Conservation (phyloP, 2,888 invertebrate genomes). For the Zaprionus bogoriensis region DNA sequence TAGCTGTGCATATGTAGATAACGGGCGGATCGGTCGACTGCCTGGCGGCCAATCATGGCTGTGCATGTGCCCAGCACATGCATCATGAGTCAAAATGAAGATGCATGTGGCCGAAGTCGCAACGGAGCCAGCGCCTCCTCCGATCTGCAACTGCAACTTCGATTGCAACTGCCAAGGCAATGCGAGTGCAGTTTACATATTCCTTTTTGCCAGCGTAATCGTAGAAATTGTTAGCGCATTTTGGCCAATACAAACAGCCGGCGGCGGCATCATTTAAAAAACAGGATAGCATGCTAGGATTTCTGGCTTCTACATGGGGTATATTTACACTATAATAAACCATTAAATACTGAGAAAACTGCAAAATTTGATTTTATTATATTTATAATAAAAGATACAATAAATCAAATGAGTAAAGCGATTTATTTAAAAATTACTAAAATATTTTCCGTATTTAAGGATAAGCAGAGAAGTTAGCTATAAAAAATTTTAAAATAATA, state of each 20-base stretch:
- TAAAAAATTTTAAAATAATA: neutral
- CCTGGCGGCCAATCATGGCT: conserved; percentile 77
- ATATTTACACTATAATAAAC: neutral
- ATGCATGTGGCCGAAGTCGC: conserved; percentile 54
- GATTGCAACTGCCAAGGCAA: neutral
- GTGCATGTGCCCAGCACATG: conserved; percentile 67
- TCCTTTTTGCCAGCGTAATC: conserved; percentile 71
- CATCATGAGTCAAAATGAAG: conserved; percentile 65
- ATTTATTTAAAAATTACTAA: too few species aligned
- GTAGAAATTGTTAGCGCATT: conserved; percentile 77
- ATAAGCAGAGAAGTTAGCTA: neutral
- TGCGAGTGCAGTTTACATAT: conserved; percentile 51
- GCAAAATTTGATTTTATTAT: neutral
- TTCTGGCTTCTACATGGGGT: conserved; percentile 7
- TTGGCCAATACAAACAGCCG: conserved; percentile 76
- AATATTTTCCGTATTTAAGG: too few species aligned
- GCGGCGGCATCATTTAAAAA: conserved; percentile 69
- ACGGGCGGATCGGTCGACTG: conserved; percentile 39
- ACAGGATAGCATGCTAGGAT: conserved; percentile 67
- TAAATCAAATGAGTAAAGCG: neutral
- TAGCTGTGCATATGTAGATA: conserved; percentile 9
- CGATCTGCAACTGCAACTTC: conserved; percentile 1
- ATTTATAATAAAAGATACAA: too few species aligned
- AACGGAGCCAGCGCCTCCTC: too few species aligned
- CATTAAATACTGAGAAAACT: neutral